Evolutionary conservation across 2,113 vertebrate species (phyloP).

Genomic region (Podarcis cretensis): DNA sequence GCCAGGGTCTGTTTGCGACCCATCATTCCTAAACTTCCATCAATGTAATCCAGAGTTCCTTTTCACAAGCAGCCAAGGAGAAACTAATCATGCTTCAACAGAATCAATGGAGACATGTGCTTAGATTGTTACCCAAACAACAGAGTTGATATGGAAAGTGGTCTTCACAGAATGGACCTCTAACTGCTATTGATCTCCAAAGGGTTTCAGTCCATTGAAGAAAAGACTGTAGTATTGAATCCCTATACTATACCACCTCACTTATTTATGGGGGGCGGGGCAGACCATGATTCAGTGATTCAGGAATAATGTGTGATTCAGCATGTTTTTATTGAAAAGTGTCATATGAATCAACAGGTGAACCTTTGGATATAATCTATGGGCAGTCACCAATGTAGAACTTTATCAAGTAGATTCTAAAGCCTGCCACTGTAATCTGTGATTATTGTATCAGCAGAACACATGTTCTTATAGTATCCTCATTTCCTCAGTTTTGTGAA

Average conservation of each 20-base stretch:
- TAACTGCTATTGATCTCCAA: background rate
- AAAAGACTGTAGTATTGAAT: background rate
- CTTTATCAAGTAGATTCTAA: background rate
- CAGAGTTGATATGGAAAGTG: background rate
- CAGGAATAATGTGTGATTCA: background rate
- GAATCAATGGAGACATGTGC: background rate
- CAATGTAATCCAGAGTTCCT: background rate
- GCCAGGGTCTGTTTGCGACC: background rate
- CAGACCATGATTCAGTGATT: background rate
- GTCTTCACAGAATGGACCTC: background rate
- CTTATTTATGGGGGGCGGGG: background rate
- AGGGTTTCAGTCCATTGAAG: background rate
- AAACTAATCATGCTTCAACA: background rate
- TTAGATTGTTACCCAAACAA: background rate
- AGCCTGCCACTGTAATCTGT: background rate
- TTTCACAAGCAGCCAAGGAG: background rate
- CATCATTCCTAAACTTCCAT: background rate
- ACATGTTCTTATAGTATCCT: background rate
- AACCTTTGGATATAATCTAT: background rate
- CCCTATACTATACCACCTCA: background rate
- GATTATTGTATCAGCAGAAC: background rate
- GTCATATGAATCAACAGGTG: background rate
- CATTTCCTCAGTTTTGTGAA: background rate
- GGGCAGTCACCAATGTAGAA: background rate
- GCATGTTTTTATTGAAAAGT: background rate